Percentiles rank a stretch among this genome's conserved stretches.
Conservation (phyloP, 2,113 vertebrate species). For the Sciurus niger region DNA sequence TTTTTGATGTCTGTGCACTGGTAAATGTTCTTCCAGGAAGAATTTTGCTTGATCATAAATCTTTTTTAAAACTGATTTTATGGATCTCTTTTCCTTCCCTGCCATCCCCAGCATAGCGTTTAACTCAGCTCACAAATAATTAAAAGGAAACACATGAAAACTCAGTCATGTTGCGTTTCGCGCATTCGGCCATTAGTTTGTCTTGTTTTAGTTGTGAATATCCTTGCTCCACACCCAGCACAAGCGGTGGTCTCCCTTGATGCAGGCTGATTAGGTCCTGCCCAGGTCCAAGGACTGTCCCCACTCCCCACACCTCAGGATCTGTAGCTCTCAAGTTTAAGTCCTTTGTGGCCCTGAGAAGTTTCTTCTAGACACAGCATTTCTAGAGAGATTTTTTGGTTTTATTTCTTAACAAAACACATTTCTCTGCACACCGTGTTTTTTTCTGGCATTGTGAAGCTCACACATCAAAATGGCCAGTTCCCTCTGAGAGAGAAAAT, state of each 20-base stretch:
- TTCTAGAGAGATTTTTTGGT: background rate
- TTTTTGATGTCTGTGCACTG: background rate
- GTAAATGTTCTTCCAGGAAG: background rate
- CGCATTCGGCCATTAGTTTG: background rate
- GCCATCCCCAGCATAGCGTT: background rate
- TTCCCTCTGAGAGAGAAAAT: background rate
- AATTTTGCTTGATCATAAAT: background rate
- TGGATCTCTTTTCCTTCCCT: background rate
- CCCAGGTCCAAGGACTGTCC: background rate
- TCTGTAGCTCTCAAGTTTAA: background rate
- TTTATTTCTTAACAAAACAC: background rate
- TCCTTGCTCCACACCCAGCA: background rate
- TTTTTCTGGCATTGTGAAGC: background rate
- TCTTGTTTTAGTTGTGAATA: too few species aligned
- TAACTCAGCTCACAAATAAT: background rate
- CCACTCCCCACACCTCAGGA: accelerated
- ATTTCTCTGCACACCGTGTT: background rate
- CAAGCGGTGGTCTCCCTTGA: background rate
- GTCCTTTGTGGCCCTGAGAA: too few species aligned
- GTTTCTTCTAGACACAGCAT: background rate
- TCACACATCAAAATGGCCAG: background rate
- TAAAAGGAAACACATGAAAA: background rate
- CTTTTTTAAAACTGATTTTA: background rate
- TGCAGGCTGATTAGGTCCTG: background rate
- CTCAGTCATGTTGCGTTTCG: background rate